Evolutionary conservation across 2,888 invertebrate genomes (phyloP).

Genomic region (Lycophotia porphyrea): DNA sequence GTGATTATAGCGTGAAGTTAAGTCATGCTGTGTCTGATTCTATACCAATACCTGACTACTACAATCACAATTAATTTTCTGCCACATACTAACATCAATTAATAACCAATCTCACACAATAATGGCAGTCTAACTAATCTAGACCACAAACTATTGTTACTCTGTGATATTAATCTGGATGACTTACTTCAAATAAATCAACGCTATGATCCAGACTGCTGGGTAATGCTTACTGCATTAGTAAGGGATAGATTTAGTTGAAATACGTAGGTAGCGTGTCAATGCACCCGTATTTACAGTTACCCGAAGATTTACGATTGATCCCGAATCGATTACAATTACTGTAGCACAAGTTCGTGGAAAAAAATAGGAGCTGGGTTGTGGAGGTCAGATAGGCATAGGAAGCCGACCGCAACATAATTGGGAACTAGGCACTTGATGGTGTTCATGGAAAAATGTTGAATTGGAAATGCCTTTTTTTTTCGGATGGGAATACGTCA

Average conservation of each 20-base stretch:
- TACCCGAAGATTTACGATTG: slow-evolving; percentile 17
- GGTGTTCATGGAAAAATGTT: neutral
- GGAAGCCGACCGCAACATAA: neutral
- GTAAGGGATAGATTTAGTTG: slow-evolving; percentile 15
- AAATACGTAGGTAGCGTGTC: slow-evolving; percentile 7
- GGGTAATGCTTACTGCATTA: slow-evolving; percentile 10
- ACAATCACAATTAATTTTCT: slow-evolving; percentile 3
- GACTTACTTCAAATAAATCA: slow-evolving; percentile 28
- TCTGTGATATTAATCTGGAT: slow-evolving; percentile 22
- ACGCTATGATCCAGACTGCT: slow-evolving; percentile 7
- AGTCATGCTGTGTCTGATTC: neutral
- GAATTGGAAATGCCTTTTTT: neutral
- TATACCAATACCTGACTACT: neutral
- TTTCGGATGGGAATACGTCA: too few species aligned
- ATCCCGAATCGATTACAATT: slow-evolving; percentile 5
- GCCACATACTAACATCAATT: slow-evolving; percentile 15
- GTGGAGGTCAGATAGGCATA: neutral
- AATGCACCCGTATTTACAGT: slow-evolving; percentile 9
- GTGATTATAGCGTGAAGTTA: neutral
- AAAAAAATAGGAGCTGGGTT: too few species aligned
- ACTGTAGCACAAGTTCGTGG: neutral
- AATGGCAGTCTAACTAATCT: slow-evolving; percentile 22
- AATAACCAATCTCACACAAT: slow-evolving; percentile 24
- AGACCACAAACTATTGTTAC: slow-evolving; percentile 28
- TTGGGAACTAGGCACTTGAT: too few species aligned